Evolutionary conservation across 2,797 vertebrate species (phyloP), one percentile per base, ranked within the genome.

Genomic region (Alectoris magna): DNA sequence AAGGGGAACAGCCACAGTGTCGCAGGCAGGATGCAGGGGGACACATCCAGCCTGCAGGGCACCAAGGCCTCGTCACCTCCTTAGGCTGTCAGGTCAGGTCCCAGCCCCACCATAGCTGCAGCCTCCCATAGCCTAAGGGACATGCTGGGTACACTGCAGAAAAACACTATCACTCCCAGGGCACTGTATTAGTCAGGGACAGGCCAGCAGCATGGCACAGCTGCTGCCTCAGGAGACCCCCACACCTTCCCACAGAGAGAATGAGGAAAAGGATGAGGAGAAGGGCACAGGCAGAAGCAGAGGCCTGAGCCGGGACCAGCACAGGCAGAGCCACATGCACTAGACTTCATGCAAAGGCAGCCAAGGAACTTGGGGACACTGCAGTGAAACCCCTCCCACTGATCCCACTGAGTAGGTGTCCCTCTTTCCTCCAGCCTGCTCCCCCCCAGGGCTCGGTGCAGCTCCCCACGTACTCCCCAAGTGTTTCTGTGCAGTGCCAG

Each of bases 331-430:
- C 92, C 83, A 84, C 91, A 71, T 96, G 94, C 95, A 39, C 56
- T 93, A 95, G 93, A 80, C 89, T 95, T 87, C 96, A 95, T 97
- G 96, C 97, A 93, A 81, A 46, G 43, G 39, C 58, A 56, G 73
- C 73, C 46, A 29, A 91, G 48, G 39, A 63, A 91, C 84, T 0
- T 10, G 41, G 21, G 84, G 91, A 96, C 93, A 90, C 94, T 83
- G 92, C 93, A 96, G 82, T 70, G 86, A 93, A 95, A 97, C 64
- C 56, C 38, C 38, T 36, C 43, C 13, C 23, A 38, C 29, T 44
- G 26, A 19, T 34, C 14, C 53, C 6, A 27, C 13, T 0, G 0
- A 71, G 34, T 2, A 1, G 27, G 59, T 8, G 6, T 27, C 38
- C 49, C 3, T 0, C n/a, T 29, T 49, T 29, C 58, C 51, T 81